These are phyloP conservation scores for Microcebus jonahi DNA, from an alignment of 2,113 vertebrate genomes.

Conservation along the genomic window DNA sequence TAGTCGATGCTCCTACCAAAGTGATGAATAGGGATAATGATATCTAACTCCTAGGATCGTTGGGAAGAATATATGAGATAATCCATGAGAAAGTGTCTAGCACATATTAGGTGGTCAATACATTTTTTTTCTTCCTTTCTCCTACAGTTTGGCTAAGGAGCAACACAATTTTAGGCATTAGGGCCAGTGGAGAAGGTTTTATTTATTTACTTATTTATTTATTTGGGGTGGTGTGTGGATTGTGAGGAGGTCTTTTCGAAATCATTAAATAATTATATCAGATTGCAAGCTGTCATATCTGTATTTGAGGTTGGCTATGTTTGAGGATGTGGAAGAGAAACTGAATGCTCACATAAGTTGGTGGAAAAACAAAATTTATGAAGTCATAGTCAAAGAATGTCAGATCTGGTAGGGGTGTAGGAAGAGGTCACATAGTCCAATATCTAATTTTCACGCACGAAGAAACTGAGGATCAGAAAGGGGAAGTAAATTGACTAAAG, in stretches of 20 bases:
- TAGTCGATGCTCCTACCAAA: too few relatives aligned
- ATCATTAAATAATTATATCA: not conserved
- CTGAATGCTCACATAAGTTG: not conserved
- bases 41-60: not conserved
- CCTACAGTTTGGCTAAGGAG: not conserved
- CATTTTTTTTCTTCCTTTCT: not conserved
- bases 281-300: not conserved
- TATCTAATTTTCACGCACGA: not conserved
- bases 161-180: not conserved
- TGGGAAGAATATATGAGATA: not conserved
- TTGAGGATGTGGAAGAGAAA: conserved; percentile 41
- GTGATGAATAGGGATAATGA: not conserved
- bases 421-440: not conserved
- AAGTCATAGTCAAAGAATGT: conserved; percentile 46
- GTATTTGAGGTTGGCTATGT: not conserved
- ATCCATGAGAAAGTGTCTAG: not conserved
- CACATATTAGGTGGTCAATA: not conserved
- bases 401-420: not conserved
- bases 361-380: not conserved
- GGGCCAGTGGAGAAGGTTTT: not conserved
- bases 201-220: not conserved
- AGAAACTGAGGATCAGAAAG: not conserved
- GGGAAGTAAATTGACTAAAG: not conserved
- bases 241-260: not conserved
- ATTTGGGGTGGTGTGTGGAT: not conserved